A percentile compares a stretch with the other conserved stretches of the same genome.
phyloP scores from a whole-genome alignment of 1,140 invertebrate genomes.

The Caerostris darwini region DNA sequence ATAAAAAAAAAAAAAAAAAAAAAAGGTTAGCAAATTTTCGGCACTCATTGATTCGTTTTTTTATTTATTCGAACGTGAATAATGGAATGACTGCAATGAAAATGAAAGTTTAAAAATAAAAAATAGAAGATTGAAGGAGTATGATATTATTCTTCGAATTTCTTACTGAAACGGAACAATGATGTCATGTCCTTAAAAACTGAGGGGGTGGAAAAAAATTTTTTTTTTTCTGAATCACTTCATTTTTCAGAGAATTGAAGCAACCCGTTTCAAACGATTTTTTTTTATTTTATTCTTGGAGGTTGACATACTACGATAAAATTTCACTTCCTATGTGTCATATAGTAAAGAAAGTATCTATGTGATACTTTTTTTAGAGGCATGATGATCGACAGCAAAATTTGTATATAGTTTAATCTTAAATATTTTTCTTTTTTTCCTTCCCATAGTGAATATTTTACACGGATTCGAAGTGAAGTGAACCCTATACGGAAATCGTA shows the following conservation, averaged over 20 bases:
- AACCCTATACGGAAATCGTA: too few species aligned
- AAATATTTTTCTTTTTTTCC: too few species aligned
- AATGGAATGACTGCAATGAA: background rate
- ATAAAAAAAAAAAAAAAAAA: background rate
- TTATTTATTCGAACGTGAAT: background rate
- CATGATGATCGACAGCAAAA: too few species aligned
- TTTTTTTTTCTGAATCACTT: background rate
- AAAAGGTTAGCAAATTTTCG: slow-evolving; percentile 25
- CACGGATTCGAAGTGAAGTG: too few species aligned
- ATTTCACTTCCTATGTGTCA: background rate
- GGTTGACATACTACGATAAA: background rate
- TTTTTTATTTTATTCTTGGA: background rate
- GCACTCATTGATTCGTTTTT: background rate
- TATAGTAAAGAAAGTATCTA: background rate
- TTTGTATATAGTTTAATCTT: too few species aligned
- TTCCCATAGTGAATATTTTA: too few species aligned
- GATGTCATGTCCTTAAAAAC: background rate
- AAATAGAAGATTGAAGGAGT: background rate
- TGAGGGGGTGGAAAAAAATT: slow-evolving; percentile 6
- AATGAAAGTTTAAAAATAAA: background rate
- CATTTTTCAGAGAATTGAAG: background rate
- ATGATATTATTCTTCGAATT: background rate
- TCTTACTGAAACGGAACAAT: slow-evolving; percentile 23
- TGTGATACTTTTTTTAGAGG: too few species aligned
- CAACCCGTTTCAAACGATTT: background rate